phyloP scores from a whole-genome alignment of 2,797 vertebrate genomes.

The Sphenodon punctatus region DNA sequence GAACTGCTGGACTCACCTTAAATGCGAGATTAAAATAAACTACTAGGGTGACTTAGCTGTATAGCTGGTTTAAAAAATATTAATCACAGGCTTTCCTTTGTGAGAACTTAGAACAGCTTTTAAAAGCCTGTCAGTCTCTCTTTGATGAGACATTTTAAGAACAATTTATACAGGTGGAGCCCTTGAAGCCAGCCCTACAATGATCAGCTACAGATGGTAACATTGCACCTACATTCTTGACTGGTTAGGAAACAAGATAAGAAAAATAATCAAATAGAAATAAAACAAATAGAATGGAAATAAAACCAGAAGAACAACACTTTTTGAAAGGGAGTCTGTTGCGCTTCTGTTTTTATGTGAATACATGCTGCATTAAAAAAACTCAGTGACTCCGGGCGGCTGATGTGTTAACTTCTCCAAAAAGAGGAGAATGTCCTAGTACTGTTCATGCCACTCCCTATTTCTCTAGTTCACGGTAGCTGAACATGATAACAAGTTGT shows the following conservation, averaged over 20 bases:
- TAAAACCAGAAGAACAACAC: neutral
- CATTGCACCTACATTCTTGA: too few relatives aligned
- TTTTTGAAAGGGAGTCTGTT: neutral
- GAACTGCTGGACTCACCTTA: constrained; percentile 37
- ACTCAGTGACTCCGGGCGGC: too few relatives aligned
- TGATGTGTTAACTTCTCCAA: too few relatives aligned
- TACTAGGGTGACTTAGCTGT: neutral
- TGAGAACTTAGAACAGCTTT: neutral
- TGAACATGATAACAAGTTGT: too few relatives aligned
- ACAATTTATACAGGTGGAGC: too few relatives aligned
- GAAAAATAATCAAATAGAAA: too few relatives aligned
- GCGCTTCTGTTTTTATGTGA: too few relatives aligned
- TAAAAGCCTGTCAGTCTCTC: neutral
- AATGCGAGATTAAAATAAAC: too few relatives aligned
- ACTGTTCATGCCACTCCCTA: too few relatives aligned
- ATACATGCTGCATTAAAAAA: neutral
- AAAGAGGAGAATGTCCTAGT: neutral
- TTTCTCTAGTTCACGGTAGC: neutral
- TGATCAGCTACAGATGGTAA: too few relatives aligned
- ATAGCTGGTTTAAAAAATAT: neutral
- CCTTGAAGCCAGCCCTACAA: too few relatives aligned
- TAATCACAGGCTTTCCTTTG: neutral
- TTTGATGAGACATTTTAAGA: neutral
- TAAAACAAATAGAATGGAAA: neutral
- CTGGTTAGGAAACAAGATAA: neutral